Conservation (phyloP, 2,113 vertebrate species). For the Struthidea cinerea region DNA sequence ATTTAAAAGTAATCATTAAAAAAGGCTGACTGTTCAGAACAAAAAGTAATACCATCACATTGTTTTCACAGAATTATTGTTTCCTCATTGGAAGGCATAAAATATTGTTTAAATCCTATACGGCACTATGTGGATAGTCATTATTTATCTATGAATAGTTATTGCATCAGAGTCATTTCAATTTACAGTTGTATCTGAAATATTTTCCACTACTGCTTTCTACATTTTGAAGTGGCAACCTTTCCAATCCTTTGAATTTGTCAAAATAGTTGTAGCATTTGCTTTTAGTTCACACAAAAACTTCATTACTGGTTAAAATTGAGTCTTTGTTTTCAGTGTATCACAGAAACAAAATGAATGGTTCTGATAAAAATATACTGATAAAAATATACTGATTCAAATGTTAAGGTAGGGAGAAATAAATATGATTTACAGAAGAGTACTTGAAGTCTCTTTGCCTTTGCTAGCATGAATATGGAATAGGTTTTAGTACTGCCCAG, state of each 20-base stretch:
- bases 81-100: not conserved
- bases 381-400: not conserved
- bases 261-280: not conserved
- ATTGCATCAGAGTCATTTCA: not conserved
- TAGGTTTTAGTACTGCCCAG: not conserved
- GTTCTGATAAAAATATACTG: not conserved
- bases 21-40: not conserved
- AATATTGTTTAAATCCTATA: not conserved
- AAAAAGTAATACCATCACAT: not conserved
- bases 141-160: not conserved
- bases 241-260: not conserved
- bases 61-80: not conserved
- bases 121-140: not conserved
- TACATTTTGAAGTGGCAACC: not conserved
- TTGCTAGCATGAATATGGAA: not conserved
- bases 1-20: not conserved
- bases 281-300: not conserved
- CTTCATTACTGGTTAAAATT: not conserved
- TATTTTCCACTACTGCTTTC: not conserved
- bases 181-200: not conserved
- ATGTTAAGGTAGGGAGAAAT: not conserved
- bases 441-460: not conserved
- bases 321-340: not conserved
- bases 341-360: not conserved
- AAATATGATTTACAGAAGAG: not conserved